These are phyloP conservation scores for Ophthalmolycus amberensis DNA, from an alignment of 2,113 vertebrate genomes.

Conservation along the genomic window DNA sequence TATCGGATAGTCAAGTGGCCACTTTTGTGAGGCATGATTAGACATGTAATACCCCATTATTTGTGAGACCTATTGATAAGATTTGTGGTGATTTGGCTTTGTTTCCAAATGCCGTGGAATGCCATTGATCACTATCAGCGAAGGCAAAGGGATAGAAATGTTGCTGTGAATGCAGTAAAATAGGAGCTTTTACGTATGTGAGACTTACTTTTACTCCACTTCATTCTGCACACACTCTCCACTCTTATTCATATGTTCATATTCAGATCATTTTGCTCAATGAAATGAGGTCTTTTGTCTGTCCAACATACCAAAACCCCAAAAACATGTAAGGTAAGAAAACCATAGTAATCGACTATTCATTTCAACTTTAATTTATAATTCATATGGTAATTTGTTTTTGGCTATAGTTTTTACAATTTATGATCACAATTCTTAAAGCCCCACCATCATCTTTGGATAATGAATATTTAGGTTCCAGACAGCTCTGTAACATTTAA, in stretches of 20 bases:
- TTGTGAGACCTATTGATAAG: slow-evolving; percentile 42
- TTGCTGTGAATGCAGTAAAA: slow-evolving; percentile 5
- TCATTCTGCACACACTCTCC: too few relatives aligned
- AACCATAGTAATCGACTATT: not conserved
- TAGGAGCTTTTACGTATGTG: not conserved
- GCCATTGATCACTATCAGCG: slow-evolving; percentile 22
- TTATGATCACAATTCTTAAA: not conserved
- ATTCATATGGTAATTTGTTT: not conserved
- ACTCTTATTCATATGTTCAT: too few relatives aligned
- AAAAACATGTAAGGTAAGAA: not conserved
- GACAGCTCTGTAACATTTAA: not conserved
- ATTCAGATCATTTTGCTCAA: too few relatives aligned
- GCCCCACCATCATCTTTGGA: not conserved
- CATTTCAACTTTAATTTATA: not conserved
- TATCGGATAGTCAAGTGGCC: slow-evolving; percentile 48
- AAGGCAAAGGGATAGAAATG: slow-evolving; percentile 8
- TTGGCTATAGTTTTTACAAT: not conserved
- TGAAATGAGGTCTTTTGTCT: too few relatives aligned
- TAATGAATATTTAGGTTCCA: not conserved
- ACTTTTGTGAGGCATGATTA: slow-evolving; percentile 49
- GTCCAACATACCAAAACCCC: too few relatives aligned
- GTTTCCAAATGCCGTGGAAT: slow-evolving; percentile 20
- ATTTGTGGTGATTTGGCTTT: slow-evolving; percentile 26
- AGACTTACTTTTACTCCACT: not conserved
- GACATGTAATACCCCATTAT: slow-evolving; percentile 49